A percentile compares a stretch with the other conserved stretches of the same genome.
Conservation (phyloP, 2,797 vertebrate species). For the Argya squamiceps region DNA sequence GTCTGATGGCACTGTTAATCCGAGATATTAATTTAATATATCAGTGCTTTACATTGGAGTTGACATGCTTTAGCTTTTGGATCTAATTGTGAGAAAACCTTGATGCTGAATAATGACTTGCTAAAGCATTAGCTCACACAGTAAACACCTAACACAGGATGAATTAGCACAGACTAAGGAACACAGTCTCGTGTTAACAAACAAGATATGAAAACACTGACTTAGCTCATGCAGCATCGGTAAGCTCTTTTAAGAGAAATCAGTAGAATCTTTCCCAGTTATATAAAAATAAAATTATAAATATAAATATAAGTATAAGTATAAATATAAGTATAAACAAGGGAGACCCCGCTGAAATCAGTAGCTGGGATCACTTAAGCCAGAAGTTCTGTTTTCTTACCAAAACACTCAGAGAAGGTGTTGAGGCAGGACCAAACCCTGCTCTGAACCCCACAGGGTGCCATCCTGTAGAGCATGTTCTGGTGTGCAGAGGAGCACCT, state of each 20-base stretch:
- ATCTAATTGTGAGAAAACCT: not conserved
- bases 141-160: not conserved
- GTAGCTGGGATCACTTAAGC: not conserved
- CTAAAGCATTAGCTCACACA: not conserved
- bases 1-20: not conserved
- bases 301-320: too few relatives aligned
- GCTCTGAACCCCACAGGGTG: not conserved
- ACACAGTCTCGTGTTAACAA: not conserved
- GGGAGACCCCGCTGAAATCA: not conserved
- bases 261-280: not conserved
- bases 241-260: not conserved
- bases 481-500: not conserved
- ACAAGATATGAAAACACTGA: not conserved
- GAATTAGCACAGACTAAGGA: not conserved
- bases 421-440: not conserved
- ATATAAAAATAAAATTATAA: not conserved
- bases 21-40: not conserved
- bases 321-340: too few relatives aligned
- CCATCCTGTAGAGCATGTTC: fast-evolving
- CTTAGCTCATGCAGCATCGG: not conserved
- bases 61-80: not conserved
- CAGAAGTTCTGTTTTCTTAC: not conserved
- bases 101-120: not conserved
- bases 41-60: not conserved
- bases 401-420: not conserved